Evolutionary conservation across 2,888 invertebrate species (phyloP).

Genomic region (Myathropa florea): DNA sequence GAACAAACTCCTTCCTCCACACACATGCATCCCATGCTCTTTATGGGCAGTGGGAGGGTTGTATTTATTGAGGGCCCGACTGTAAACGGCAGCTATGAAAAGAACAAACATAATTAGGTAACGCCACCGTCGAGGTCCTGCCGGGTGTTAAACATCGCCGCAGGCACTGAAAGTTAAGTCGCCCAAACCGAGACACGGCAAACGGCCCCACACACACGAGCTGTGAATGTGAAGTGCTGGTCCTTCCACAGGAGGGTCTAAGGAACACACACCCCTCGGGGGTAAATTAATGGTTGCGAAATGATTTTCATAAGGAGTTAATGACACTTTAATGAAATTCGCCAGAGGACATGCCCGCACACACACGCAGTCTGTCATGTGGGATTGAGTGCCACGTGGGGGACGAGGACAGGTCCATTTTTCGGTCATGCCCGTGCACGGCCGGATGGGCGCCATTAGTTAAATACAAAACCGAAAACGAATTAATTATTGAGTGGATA

Average conservation of each 20-base stretch:
- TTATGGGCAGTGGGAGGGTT: neutral
- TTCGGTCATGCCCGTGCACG: neutral
- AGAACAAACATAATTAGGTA: constrained; percentile 38
- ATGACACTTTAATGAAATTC: constrained; percentile 46
- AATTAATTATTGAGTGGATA: constrained; percentile 48
- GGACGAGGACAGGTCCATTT: neutral
- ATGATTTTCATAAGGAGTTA: constrained; percentile 39
- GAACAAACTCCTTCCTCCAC: neutral
- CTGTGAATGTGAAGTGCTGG: neutral
- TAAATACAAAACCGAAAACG: constrained; percentile 16
- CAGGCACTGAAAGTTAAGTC: constrained; percentile 20
- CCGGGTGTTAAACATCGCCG: constrained; percentile 25
- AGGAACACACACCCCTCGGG: neutral
- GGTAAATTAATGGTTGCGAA: constrained; percentile 37
- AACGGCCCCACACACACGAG: neutral
- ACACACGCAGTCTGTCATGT: neutral
- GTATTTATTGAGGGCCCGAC: neutral
- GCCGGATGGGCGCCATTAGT: constrained; percentile 5
- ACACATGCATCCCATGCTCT: neutral
- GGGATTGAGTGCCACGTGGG: neutral
- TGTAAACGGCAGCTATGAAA: neutral
- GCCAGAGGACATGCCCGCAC: constrained; percentile 5
- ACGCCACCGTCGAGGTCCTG: neutral
- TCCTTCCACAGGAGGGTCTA: neutral
- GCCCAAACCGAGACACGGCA: neutral